Base-by-base conservation (phyloP, 2,797 vertebrate genomes). In the Hirundo rustica region DNA sequence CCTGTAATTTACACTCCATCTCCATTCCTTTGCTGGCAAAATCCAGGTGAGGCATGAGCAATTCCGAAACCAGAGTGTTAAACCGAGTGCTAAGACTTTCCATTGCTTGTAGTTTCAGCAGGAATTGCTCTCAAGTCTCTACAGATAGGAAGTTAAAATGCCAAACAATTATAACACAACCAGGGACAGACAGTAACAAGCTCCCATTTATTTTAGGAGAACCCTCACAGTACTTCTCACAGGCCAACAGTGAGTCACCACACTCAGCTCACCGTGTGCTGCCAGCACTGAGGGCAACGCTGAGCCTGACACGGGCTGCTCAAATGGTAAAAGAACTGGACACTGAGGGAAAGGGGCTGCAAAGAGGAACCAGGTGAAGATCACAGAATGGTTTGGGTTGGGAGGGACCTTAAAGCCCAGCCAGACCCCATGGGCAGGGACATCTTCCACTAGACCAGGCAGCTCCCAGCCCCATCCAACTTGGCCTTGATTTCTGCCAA, bases 131-230 rank as follows among this genome's bases (percentile, higher is more conserved):
- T 81, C 71, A 44, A 53, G 60, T 64, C 61, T 83, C 79, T 57
- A n/a, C 21, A 88, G 72, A 38, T 68, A 91, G 74, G 75, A 91
- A 87, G 64, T 75, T 88, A 88, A 91, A 93, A 91, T 85, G 87
- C 87, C 89, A 85, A 82, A 92, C 40, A 64, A 64, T 85, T 85
- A 73, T 34, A 83, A 82, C 44, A 36, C 36, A 76, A 74, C 26
- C 60, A 80, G 82, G 65, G 75, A 80, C 53, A 91, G 79, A 74
- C 78, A 77, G 42, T 71, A 44, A 95, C 82, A 70, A 13, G 45
- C 54, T 85, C 58, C 54, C 75, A 61, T 67, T 96, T 93, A 79
- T 92, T 94, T 93, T 45, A 82, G 91, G 88, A 81, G 53, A 51
- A 47, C 61, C 82, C 81, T 91, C 48, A 62, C 85, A 93, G 81